Evolutionary conservation across 2,113 vertebrate genomes (phyloP).

Genomic region (Clarias magur): DNA sequence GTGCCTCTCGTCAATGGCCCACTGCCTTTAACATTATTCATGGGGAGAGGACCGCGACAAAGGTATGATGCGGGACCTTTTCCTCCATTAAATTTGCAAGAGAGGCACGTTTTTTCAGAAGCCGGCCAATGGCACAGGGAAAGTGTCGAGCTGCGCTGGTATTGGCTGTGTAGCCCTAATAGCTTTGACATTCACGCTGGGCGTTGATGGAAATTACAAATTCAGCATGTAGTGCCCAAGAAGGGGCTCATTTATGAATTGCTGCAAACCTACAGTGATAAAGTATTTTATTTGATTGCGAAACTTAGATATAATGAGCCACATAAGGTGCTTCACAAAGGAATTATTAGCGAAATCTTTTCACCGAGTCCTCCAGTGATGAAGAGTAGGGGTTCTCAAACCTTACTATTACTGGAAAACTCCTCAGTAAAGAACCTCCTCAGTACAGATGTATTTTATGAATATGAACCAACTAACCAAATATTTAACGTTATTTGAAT

Average conservation of each 20-base stretch:
- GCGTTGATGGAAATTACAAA: constrained; percentile 32
- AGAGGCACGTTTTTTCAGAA: constrained; percentile 18
- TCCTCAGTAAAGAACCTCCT: neutral
- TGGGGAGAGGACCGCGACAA: constrained; percentile 52
- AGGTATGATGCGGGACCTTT: constrained; percentile 50
- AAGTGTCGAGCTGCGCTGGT: constrained; percentile 4
- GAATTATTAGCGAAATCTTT: neutral
- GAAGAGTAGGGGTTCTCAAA: neutral
- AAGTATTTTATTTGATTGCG: constrained; percentile 6
- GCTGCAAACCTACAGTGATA: neutral
- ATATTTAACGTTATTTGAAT: neutral
- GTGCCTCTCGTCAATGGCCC: constrained; percentile 54
- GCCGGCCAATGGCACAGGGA: constrained; percentile 6
- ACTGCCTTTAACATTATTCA: constrained; percentile 65
- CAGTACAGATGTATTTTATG: neutral
- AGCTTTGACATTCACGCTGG: constrained; percentile 45
- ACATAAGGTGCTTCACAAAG: neutral
- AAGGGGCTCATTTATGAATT: neutral
- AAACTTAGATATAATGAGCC: neutral
- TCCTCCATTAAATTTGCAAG: constrained; percentile 34
- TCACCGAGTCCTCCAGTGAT: neutral
- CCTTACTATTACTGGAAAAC: neutral
- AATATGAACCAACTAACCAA: neutral
- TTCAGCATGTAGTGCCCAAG: constrained; percentile 4
- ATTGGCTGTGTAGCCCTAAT: constrained; percentile 37